These are phyloP conservation scores for Neolamprologus falcicula DNA, from an alignment of 2,113 vertebrate genomes.

Conservation along the genomic window DNA sequence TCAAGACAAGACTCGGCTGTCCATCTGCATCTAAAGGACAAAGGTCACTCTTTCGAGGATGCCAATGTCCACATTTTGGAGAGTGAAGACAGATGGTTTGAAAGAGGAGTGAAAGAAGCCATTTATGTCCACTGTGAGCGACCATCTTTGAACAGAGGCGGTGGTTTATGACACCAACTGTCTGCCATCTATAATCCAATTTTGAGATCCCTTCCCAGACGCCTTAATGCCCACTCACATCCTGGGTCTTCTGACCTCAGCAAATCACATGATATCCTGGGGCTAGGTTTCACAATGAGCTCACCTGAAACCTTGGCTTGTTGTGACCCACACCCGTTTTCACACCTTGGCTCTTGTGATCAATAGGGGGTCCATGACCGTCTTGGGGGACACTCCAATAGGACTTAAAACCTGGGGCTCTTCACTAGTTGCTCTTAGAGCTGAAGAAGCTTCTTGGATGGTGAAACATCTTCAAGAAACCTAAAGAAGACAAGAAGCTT, in stretches of 20 bases:
- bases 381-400: background rate
- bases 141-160: background rate
- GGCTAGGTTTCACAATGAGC: background rate
- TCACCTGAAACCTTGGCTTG: background rate
- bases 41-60: background rate
- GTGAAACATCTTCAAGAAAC: background rate
- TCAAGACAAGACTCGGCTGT: background rate
- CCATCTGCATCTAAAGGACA: background rate
- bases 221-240: background rate
- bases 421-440: background rate
- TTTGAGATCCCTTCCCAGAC: background rate
- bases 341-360: background rate
- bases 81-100: background rate
- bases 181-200: background rate
- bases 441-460: background rate
- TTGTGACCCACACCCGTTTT: rapidly evolving
- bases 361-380: background rate
- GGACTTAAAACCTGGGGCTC: background rate
- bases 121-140: rapidly evolving
- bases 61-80: background rate
- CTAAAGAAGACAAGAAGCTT: background rate
- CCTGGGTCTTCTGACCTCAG: background rate
- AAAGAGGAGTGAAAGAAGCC: background rate
- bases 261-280: background rate
- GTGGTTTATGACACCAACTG: rapidly evolving